phyloP scores from a whole-genome alignment of 2,113 vertebrate species.

The Seriola quinqueradiata region DNA sequence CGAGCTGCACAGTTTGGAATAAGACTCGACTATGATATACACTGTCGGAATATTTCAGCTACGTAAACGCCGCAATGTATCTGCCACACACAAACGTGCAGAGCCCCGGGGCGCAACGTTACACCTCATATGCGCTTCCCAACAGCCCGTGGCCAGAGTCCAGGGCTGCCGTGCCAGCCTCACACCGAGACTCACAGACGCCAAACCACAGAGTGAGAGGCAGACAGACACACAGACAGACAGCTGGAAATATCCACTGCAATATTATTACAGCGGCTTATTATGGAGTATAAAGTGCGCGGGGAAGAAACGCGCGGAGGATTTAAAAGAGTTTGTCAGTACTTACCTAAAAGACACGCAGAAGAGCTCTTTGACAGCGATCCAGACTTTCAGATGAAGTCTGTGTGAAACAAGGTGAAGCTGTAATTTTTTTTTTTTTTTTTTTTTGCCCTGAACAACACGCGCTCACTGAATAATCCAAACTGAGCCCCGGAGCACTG shows the following conservation, averaged over 20 bases:
- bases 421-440: neutral
- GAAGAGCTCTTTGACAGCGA: conserved; percentile 47
- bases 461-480: conserved; percentile 45
- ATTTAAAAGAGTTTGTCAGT: conserved; percentile 1
- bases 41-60: conserved; percentile 44
- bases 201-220: conserved; percentile 61
- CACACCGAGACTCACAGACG: conserved; percentile 80
- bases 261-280: conserved; percentile 52
- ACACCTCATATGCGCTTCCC: conserved; percentile 58
- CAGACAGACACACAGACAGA: conserved; percentile 37
- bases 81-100: conserved; percentile 41
- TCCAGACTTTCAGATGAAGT: conserved; percentile 55
- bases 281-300: conserved; percentile 24
- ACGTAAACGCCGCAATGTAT: conserved; percentile 43
- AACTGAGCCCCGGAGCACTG: conserved; percentile 16
- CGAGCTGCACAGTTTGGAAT: neutral
- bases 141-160: conserved; percentile 67
- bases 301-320: neutral
- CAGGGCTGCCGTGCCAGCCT: conserved; percentile 61
- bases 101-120: conserved; percentile 53
- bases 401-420: neutral
- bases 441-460: conserved; percentile 8
- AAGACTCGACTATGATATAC: conserved; percentile 45
- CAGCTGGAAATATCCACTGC: conserved; percentile 60
- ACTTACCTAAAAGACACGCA: conserved; percentile 78